These are phyloP conservation scores for Adelognathus sp. DNA, from an alignment of 2,888 invertebrate genomes.

Conservation along the genomic window DNA sequence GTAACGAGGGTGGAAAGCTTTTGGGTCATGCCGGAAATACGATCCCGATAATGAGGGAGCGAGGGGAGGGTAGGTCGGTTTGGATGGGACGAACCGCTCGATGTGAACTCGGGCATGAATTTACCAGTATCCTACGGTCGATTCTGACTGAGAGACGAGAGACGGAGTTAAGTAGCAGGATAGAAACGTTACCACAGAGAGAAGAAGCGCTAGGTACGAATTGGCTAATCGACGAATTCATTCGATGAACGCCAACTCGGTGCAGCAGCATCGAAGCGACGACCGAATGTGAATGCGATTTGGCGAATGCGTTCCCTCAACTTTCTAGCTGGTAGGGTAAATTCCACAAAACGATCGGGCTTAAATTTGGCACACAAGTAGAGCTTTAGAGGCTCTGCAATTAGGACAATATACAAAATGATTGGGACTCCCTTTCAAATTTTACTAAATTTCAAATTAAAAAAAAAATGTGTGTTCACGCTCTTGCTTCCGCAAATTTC, in stretches of 20 bases:
- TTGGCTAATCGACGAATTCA: conserved; percentile 44
- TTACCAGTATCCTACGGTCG: conserved; percentile 45
- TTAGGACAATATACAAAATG: too few species aligned
- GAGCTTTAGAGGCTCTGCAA: too few species aligned
- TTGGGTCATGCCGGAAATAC: conserved; percentile 65
- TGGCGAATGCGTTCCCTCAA: too few species aligned
- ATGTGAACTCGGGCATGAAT: conserved; percentile 46
- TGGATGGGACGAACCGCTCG: conserved; percentile 38
- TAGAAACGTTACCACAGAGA: background rate
- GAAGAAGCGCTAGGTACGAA: conserved; percentile 7
- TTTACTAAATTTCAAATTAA: too few species aligned
- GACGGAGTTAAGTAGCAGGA: background rate
- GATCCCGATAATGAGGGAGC: conserved; percentile 68
- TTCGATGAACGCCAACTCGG: conserved; percentile 1
- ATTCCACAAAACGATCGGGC: too few species aligned
- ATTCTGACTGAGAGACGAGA: conserved; percentile 24
- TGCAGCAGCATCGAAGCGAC: background rate
- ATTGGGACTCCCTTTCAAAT: too few species aligned
- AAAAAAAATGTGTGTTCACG: too few species aligned
- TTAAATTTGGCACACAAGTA: too few species aligned
- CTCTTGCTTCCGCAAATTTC: too few species aligned
- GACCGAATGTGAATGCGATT: background rate
- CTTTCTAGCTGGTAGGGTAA: too few species aligned
- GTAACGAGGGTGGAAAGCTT: conserved; percentile 33
- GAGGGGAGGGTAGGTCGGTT: conserved; percentile 49